Percentiles rank a stretch among this genome's conserved stretches.
These are phyloP conservation scores for Delichon dasypus DNA, from an alignment of 2,797 vertebrate species.

Conservation along the genomic window DNA sequence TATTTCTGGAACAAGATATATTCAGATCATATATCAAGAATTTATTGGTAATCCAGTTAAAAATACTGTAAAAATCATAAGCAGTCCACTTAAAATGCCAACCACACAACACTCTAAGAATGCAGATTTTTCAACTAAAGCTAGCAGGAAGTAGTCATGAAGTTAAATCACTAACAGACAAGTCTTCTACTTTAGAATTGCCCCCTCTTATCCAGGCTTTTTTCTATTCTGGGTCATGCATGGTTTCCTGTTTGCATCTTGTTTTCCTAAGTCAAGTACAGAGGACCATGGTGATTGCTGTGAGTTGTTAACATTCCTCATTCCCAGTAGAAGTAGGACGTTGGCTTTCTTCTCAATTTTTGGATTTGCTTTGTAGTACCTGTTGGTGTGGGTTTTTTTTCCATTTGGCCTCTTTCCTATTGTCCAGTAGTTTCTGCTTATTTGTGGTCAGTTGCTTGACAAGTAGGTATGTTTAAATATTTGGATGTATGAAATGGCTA, in stretches of 20 bases:
- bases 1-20: not conserved
- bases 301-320: not conserved
- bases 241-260: not conserved
- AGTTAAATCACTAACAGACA: not conserved
- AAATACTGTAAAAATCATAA: not conserved
- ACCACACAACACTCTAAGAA: not conserved
- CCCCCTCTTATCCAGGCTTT: not conserved
- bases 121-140: not conserved
- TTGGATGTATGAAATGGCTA: not conserved
- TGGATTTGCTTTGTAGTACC: not conserved
- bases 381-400: not conserved
- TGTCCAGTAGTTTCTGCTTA: not conserved
- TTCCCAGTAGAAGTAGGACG: not conserved
- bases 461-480: not conserved
- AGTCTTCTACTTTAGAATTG: not conserved
- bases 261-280: not conserved
- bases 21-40: not conserved
- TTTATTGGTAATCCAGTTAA: not conserved
- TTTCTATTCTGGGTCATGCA: not conserved
- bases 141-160: not conserved
- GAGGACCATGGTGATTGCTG: rapidly evolving
- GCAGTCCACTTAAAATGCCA: not conserved
- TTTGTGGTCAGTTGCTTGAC: not conserved
- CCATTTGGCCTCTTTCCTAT: not conserved
- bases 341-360: not conserved